Evolutionary conservation across 2,888 invertebrate species (phyloP), one percentile per base, ranked within the genome.

Genomic region (Empis livida): DNA sequence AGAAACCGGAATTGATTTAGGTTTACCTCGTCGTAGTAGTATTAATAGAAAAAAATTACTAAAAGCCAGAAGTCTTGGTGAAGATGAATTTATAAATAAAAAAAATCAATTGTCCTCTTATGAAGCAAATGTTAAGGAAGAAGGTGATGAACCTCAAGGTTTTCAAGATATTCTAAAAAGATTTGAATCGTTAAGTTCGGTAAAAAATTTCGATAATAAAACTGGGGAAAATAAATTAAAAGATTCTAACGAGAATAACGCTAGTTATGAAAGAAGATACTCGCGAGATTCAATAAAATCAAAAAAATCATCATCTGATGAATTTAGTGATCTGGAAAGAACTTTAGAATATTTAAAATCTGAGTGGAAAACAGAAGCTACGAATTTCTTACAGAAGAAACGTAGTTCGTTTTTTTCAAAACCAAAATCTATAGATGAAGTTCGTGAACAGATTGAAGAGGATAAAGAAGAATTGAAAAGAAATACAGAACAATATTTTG

Each of bases 291-390:
- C 23, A n/a, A 64, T 58, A n/a, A 45, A 52, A 23, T 53, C 56
- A 2, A 53, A 42, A 20, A 51, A 53, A 15, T 55, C 56, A 2
- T 55, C 51, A 13, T 60, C 61, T 2, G 63, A 63, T 11, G 59
- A 59, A 3, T 54, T 65, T 44, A 64, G 60, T 51, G 67, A 68
- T 50, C 53, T 68, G 27, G 67, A 68, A 35, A 63, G 60, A 38
- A 68, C 67, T 1, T 66, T 68, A 64, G 66, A 67, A 31, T 65
- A 66, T 51, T 51, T 68, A 30, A 63, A 64, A 45, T 57, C 60
- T 5, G 67, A 65, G 47, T 68, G 67, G 67, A 63, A 57, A 10
- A 62, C 54, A 41, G 67, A 68, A 49, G 67, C 67, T 0, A 63
- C 64, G 0, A 64, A 64, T 47, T 68, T 68, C 35, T 49, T 68